Conservation (phyloP, 2,888 invertebrate species). For the Drosophila anceps region DNA sequence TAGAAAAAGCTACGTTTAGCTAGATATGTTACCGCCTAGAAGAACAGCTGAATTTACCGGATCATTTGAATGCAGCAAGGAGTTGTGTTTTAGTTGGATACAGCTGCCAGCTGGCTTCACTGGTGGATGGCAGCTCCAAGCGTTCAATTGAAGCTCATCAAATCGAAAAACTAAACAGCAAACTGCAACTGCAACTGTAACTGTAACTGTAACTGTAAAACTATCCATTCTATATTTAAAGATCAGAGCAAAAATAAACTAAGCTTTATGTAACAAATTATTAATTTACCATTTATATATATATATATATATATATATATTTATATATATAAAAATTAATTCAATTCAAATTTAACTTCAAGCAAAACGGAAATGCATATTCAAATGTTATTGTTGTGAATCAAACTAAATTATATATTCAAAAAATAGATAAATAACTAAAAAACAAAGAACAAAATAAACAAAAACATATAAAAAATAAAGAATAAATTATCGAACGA, state of each 20-base stretch:
- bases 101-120: constrained; percentile 22
- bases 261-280: constrained; percentile 62
- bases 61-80: constrained; percentile 9
- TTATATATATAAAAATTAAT: constrained; percentile 32
- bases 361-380: constrained; percentile 68
- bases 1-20: constrained; percentile 16
- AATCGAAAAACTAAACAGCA: constrained; percentile 10
- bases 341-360: constrained; percentile 57
- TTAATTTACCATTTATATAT: constrained; percentile 58
- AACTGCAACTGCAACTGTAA: constrained; percentile 13
- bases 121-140: constrained; percentile 16
- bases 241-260: constrained; percentile 41
- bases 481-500: constrained; percentile 6
- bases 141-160: constrained; percentile 12
- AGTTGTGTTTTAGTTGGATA: constrained; percentile 1
- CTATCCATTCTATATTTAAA: constrained; percentile 45
- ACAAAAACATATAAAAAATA: constrained; percentile 23
- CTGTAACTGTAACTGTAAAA: constrained; percentile 33
- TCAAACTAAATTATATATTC: constrained; percentile 72
- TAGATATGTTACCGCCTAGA: constrained; percentile 39
- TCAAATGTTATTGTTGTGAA: constrained; percentile 83
- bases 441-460: constrained; percentile 14
- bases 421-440: constrained; percentile 25
- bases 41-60: constrained; percentile 16
- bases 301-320: constrained; percentile 12